Conservation (phyloP, 2,888 invertebrate species). For the Rotaria macrura region DNA sequence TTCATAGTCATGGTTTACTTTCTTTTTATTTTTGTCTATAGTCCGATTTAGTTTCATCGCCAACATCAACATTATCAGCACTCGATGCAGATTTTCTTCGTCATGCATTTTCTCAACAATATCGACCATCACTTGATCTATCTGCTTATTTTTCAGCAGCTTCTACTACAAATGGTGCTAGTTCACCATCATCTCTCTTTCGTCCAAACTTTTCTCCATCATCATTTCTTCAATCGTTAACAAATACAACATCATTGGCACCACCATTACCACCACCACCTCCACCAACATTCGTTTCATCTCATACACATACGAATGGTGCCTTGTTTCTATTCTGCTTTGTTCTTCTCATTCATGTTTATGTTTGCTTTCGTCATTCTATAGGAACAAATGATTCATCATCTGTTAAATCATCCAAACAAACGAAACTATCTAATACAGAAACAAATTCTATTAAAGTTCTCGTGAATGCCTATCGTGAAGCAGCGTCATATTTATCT, state of each 20-base stretch:
- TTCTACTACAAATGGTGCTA: neutral
- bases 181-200: neutral
- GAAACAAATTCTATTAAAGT: conserved; percentile 86
- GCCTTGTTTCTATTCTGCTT: too few species aligned
- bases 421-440: conserved; percentile 64
- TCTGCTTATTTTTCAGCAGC: neutral
- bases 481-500: conserved; percentile 84
- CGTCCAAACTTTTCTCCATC: neutral
- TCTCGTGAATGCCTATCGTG: conserved; percentile 85
- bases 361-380: too few species aligned
- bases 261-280: neutral
- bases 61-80: neutral
- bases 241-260: neutral
- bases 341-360: neutral
- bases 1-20: too few species aligned
- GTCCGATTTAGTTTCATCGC: neutral
- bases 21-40: neutral
- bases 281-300: neutral
- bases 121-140: neutral
- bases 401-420: conserved; percentile 14
- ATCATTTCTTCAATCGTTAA: neutral
- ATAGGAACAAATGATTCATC: neutral
- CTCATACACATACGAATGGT: neutral
- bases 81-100: conserved; percentile 14
- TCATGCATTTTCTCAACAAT: neutral